These are phyloP conservation scores for Delia radicum DNA, from an alignment of 1,140 invertebrate genomes.

Conservation along the genomic window DNA sequence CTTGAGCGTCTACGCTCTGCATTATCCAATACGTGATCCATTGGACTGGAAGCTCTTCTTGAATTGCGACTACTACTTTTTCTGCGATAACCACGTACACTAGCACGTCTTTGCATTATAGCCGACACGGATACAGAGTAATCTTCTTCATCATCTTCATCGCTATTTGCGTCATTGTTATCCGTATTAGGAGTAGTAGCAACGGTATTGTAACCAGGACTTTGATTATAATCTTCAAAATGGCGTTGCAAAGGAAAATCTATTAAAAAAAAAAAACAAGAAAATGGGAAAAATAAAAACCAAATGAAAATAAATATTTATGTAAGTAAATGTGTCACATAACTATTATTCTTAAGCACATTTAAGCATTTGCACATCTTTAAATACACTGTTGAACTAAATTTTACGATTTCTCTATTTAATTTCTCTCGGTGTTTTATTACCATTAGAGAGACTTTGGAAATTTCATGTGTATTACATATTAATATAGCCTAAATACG, in stretches of 20 bases:
- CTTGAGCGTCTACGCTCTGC: slow-evolving; percentile 66
- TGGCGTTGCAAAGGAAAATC: slow-evolving; percentile 25
- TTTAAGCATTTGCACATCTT: too few relatives aligned
- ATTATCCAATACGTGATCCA: slow-evolving; percentile 57
- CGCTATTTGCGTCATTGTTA: slow-evolving; percentile 2
- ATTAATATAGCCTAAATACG: slow-evolving; percentile 4
- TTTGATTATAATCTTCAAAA: slow-evolving; percentile 14
- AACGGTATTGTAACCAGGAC: not conserved
- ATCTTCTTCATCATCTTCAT: slow-evolving; percentile 64
- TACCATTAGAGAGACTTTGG: not conserved
- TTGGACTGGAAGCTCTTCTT: slow-evolving; percentile 71
- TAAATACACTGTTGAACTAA: too few relatives aligned
- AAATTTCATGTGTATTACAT: slow-evolving; percentile 18
- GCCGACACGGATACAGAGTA: slow-evolving; percentile 80
- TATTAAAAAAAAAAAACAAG: slow-evolving; percentile 5
- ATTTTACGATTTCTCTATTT: not conserved
- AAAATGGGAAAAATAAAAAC: not conserved
- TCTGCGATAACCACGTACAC: slow-evolving; percentile 63
- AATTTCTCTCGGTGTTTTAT: too few relatives aligned
- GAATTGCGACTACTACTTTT: slow-evolving; percentile 60
- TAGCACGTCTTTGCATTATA: slow-evolving; percentile 74
- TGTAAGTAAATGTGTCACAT: too few relatives aligned
- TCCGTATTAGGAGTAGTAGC: not conserved
- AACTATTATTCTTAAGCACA: too few relatives aligned
- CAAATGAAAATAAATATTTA: too few relatives aligned